Evolutionary conservation across 2,888 invertebrate genomes (phyloP), one percentile per base, ranked within the genome.

Genomic region (Leucophora obtusa): DNA sequence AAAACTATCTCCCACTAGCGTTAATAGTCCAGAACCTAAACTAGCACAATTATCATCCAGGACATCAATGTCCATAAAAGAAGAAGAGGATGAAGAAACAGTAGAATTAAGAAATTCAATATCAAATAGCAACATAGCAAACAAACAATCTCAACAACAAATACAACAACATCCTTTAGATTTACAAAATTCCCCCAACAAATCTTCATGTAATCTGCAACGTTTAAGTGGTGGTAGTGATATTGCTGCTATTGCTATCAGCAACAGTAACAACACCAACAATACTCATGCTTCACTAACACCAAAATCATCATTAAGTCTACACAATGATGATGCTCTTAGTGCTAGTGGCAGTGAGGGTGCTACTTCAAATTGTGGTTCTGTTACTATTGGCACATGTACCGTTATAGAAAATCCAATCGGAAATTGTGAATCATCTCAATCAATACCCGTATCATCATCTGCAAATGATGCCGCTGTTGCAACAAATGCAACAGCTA

Each of bases 31-130:
- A 59, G 83, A 82, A 5, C 83, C 83, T 0, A 73, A 82, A 65
- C 51, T 85, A 65, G 82, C 85, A 6, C 85, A 85, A 3, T 82
- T 87, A 7, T 83, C 84, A 17, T 85, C 87, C 1, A 83, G 85
- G 33, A 85, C 87, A 54, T 88, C 88, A 17, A 86, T 87, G 86
- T 89, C 88, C 53, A 88, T 88, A 47, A 89, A 88, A 60, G 88
- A 88, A 59, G 88, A 88, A 65, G 88, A 88, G 76, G 88, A 87
- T 33, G 87, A 87, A 8, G 88, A 85, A 50, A 79, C 86, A 35
- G 84, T 74, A 0, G 83, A 82, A 63, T 53, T 70, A 50, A 63
- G 72, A 62, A 65, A 77, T 60, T 11, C 53, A 15, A 18, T 54
- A 53, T 14, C 56, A 43, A 38, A 21, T n/a, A 24, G 18, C 54